Conservation (phyloP, 2,888 invertebrate species). For the Cataglyphis altisquamis region DNA sequence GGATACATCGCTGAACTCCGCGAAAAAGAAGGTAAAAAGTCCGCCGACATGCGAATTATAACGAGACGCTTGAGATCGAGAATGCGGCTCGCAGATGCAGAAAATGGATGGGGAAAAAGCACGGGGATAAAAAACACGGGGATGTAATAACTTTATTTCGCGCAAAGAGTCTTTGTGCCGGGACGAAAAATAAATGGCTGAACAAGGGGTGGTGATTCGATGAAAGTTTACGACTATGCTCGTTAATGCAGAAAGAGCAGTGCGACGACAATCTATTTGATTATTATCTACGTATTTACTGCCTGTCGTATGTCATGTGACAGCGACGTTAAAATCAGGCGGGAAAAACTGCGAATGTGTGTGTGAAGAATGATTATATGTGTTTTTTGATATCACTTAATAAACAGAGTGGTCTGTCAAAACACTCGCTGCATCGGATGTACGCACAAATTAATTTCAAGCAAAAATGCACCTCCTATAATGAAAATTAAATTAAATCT, state of each 20-base stretch:
- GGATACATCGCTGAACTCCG: slow-evolving; percentile 36
- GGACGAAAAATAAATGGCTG: slow-evolving; percentile 22
- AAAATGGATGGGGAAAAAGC: not conserved
- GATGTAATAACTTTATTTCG: slow-evolving; percentile 44
- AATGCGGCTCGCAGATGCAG: slow-evolving; percentile 32
- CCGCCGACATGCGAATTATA: slow-evolving; percentile 45
- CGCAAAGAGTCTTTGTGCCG: slow-evolving; percentile 2
- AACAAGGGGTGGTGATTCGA: not conserved
- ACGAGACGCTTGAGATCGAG: slow-evolving; percentile 34
- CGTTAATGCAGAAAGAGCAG: slow-evolving; percentile 17
- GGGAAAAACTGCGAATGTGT: slow-evolving; percentile 17
- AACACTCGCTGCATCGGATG: not conserved
- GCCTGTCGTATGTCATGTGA: slow-evolving; percentile 9
- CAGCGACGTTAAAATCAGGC: slow-evolving; percentile 4
- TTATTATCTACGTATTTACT: slow-evolving; percentile 27
- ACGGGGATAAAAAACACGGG: not conserved
- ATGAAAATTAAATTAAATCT: slow-evolving; percentile 24
- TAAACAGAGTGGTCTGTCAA: slow-evolving; percentile 18
- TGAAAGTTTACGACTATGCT: slow-evolving; percentile 14
- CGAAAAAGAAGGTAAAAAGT: slow-evolving; percentile 27
- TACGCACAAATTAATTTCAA: slow-evolving; percentile 31
- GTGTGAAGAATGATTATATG: slow-evolving; percentile 10
- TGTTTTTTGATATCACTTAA: slow-evolving; percentile 14
- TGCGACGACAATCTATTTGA: slow-evolving; percentile 13
- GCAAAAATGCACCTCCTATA: not conserved